phyloP scores from a whole-genome alignment of 1,140 invertebrate genomes.

The Camponotus vicinus region DNA sequence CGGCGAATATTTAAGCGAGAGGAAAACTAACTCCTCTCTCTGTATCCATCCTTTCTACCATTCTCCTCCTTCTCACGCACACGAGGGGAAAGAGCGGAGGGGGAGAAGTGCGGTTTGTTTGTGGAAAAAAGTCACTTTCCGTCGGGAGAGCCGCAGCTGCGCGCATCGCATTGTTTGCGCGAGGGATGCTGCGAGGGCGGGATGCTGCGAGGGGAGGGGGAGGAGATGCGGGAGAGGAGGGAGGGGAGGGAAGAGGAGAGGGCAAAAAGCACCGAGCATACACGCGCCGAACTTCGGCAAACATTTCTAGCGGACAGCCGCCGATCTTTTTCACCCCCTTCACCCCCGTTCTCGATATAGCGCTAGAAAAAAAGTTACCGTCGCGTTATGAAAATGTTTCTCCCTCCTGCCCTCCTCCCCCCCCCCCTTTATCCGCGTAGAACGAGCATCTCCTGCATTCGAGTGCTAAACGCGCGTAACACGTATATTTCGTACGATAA shows the following conservation, averaged over 20 bases:
- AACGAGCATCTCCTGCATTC: background rate
- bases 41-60: background rate
- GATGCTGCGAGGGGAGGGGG: conserved; percentile 17
- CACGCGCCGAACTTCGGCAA: conserved; percentile 55
- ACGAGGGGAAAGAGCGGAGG: background rate
- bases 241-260: conserved; percentile 13
- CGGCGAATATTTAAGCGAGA: conserved; percentile 66
- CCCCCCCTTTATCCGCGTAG: background rate
- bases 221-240: conserved; percentile 15
- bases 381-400: conserved; percentile 51
- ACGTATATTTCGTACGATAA: conserved; percentile 14
- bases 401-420: too few relatives aligned
- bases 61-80: background rate
- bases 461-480: background rate
- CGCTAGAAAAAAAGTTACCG: conserved; percentile 47
- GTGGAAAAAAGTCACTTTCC: conserved; percentile 63
- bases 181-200: conserved; percentile 13
- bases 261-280: conserved; percentile 49
- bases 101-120: conserved; percentile 58
- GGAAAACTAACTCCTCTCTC: conserved; percentile 59
- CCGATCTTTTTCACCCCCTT: conserved; percentile 28
- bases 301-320: conserved; percentile 56
- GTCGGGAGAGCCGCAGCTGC: conserved; percentile 61
- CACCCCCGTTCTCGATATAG: conserved; percentile 33
- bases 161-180: conserved; percentile 63